Evolutionary conservation across 1,140 invertebrate genomes (phyloP).

Genomic region (Drosophila asahinai): DNA sequence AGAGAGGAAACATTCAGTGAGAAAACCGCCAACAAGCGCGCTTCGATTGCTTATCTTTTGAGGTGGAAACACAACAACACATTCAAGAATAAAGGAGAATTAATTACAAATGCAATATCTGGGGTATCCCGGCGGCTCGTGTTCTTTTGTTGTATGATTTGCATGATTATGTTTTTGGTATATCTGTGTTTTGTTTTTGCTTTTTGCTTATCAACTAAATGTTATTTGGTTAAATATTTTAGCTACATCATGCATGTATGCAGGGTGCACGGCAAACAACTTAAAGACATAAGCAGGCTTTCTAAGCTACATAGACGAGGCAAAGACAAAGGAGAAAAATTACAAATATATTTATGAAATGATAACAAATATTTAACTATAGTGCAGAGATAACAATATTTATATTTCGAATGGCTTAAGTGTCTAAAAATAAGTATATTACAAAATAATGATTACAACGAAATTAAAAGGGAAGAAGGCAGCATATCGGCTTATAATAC

Average conservation of each 20-base stretch:
- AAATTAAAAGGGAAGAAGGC: slow-evolving; percentile 9
- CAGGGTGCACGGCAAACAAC: slow-evolving; percentile 36
- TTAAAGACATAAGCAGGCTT: slow-evolving; percentile 30
- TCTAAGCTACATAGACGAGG: slow-evolving; percentile 48
- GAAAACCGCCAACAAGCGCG: slow-evolving; percentile 44
- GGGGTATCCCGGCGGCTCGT: slow-evolving; percentile 9
- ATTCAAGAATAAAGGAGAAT: slow-evolving; percentile 41
- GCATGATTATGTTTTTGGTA: slow-evolving; percentile 23
- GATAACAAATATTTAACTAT: slow-evolving; percentile 29
- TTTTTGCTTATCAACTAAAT: slow-evolving; percentile 29
- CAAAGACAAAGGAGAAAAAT: slow-evolving; percentile 30
- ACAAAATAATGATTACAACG: slow-evolving; percentile 26
- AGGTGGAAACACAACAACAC: slow-evolving; percentile 40
- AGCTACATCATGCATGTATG: slow-evolving; percentile 25
- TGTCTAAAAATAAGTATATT: slow-evolving; percentile 19
- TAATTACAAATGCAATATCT: slow-evolving; percentile 61
- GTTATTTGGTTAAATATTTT: slow-evolving; percentile 33
- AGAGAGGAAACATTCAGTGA: slow-evolving; percentile 32
- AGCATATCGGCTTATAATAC: slow-evolving; percentile 35
- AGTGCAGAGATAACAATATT: slow-evolving; percentile 41
- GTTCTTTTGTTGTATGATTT: slow-evolving; percentile 34
- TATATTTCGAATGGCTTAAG: slow-evolving; percentile 5
- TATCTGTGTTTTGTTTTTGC: slow-evolving; percentile 21
- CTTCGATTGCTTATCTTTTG: slow-evolving; percentile 31
- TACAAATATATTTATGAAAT: slow-evolving; percentile 26